Evolutionary conservation across 2,888 invertebrate genomes (phyloP).

Genomic region (Furcula furcula): DNA sequence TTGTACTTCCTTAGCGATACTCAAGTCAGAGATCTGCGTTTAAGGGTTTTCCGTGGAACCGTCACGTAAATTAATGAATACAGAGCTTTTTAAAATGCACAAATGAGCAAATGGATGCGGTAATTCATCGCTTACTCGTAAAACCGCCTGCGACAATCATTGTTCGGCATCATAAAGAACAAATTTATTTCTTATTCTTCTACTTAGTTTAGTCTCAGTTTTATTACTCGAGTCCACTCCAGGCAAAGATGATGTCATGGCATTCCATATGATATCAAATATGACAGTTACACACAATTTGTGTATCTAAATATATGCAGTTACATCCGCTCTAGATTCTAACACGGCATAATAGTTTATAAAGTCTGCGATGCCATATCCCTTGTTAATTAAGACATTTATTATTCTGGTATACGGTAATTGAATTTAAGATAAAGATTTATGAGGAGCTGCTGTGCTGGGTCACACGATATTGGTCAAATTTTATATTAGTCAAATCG

Average conservation of each 20-base stretch:
- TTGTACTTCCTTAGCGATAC: conserved; percentile 42
- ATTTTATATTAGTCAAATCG: no score
- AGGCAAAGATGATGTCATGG: neutral
- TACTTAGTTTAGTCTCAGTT: conserved; percentile 11
- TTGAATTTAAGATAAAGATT: no score
- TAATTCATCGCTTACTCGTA: conserved; percentile 51
- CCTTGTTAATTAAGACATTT: no score
- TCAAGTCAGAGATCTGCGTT: conserved; percentile 49
- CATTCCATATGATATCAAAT: neutral
- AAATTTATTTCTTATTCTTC: conserved; percentile 23
- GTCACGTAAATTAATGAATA: conserved; percentile 70
- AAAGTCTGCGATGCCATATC: no score
- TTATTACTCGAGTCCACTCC: conserved; percentile 5
- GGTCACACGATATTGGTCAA: no score
- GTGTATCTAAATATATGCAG: neutral
- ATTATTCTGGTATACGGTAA: no score
- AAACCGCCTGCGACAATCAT: conserved; percentile 37
- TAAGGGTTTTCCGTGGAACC: conserved; percentile 58
- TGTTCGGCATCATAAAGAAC: conserved; percentile 15
- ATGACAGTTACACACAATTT: neutral
- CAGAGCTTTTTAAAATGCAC: conserved; percentile 46
- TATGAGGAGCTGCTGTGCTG: no score
- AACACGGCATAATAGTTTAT: neutral
- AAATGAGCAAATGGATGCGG: conserved; percentile 37
- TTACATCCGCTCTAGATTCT: conserved; percentile 6